Evolutionary conservation across 2,888 invertebrate genomes (phyloP), one percentile per base, ranked within the genome.

Genomic region (Vanessa cardui): DNA sequence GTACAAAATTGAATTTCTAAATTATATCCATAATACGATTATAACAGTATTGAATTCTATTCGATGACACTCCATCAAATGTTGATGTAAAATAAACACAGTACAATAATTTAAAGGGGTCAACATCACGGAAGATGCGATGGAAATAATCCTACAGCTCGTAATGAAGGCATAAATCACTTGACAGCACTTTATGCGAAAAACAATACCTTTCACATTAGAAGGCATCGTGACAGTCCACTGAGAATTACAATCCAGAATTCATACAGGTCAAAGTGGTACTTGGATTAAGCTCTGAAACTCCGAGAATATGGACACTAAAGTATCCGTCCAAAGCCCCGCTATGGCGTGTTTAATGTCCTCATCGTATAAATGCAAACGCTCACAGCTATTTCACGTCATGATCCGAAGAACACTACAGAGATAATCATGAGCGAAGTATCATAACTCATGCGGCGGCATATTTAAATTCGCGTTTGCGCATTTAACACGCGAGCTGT

Each of bases 401-500:
- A 72, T 72, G 71, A 70, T 71, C 66, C 65, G 21, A 83, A 85
- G 82, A 70, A 78, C 77, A 74, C 56, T 80, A 79, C 78, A 80
- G 74, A 77, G 83, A 83, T 85, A 87, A 86, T 84, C 80, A 82
- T 76, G 78, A 82, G 81, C 80, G 79, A 81, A 77, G 77, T 75
- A 74, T 76, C 80, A 80, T 81, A 81, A 80, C 79, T 81, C 78
- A 81, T 79, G 73, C 64, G 66, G 75, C 71, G 73, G 73, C 73
- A 78, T 78, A 77, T 78, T 85, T 83, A 86, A 85, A 84, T 83
- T 81, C 83, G 77, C 79, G 78, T 82, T 83, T 82, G 77, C 79
- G 81, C 81, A 80, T 84, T 80, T 81, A 78, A 74, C 87, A 86
- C 84, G 84, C 86, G 80, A 84, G 79, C 78, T 77, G 78, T 80